Percentiles rank a stretch among this genome's conserved stretches.
Conservation (phyloP, 2,113 vertebrate genomes). For the Malaclemys terrapin region DNA sequence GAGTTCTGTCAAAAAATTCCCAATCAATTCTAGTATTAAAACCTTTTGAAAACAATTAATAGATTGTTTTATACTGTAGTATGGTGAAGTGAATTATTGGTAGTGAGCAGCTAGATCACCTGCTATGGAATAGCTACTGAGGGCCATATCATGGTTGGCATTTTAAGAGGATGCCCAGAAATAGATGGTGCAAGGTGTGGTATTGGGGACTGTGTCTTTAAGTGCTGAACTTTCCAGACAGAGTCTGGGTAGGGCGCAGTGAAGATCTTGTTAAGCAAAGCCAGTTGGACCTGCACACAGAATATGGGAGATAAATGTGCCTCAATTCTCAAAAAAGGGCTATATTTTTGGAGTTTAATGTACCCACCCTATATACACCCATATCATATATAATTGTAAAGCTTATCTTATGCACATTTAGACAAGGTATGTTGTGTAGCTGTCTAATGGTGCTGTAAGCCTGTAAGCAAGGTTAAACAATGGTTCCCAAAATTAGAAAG, state of each 20-base stretch:
- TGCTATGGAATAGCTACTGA: neutral
- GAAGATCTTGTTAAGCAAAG: neutral
- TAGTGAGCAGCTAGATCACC: neutral
- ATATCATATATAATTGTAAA: no score
- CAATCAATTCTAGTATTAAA: neutral
- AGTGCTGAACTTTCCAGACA: neutral
- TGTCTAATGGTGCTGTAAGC: no score
- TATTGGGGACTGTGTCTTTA: neutral
- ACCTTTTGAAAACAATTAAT: neutral
- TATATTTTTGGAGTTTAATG: no score
- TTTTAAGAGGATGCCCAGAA: neutral
- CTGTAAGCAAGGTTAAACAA: no score
- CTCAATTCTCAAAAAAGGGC: no score
- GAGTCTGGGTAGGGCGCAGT: neutral
- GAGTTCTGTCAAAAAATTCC: neutral
- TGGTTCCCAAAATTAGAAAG: no score
- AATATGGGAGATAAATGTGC: neutral
- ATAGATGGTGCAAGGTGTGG: neutral
- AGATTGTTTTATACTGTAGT: neutral
- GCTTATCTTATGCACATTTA: no score
- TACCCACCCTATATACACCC: no score
- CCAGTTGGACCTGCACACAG: neutral
- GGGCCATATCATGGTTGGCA: neutral
- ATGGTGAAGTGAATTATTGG: neutral
- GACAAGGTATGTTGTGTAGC: no score